phyloP scores from a whole-genome alignment of 2,113 vertebrate species.

The Aegypius monachus region DNA sequence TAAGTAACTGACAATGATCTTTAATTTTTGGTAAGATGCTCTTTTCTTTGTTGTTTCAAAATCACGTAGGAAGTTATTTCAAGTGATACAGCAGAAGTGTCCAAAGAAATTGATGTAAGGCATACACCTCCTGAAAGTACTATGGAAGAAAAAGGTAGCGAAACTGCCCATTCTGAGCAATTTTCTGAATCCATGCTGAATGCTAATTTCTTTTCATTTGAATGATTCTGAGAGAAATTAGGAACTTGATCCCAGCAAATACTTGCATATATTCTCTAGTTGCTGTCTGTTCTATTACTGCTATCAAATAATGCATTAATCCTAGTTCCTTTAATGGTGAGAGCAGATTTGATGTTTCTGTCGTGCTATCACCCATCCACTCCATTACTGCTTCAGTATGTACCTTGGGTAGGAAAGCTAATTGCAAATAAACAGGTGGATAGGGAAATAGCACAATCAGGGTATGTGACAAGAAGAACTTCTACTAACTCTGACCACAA shows the following conservation, averaged over 20 bases:
- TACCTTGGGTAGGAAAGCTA: not conserved
- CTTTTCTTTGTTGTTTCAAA: conserved; percentile 7
- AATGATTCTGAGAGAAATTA: not conserved
- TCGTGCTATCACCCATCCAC: not conserved
- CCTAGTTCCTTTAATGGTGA: not conserved
- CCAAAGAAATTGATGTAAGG: not conserved
- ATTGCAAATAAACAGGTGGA: not conserved
- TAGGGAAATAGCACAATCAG: rapidly evolving
- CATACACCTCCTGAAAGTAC: not conserved
- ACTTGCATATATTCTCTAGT: not conserved
- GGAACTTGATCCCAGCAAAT: not conserved
- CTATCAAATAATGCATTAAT: not conserved
- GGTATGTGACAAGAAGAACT: not conserved
- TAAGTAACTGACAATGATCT: not conserved
- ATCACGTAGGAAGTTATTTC: conserved; percentile 49
- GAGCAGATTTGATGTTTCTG: not conserved
- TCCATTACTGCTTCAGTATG: not conserved
- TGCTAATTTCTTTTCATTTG: not conserved
- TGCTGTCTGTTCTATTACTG: not conserved
- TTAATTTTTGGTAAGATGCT: not conserved
- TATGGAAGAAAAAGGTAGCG: conserved; percentile 66
- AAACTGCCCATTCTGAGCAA: not conserved
- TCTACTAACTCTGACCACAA: not conserved
- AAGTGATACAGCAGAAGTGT: conserved; percentile 10
- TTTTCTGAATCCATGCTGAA: not conserved